Conservation (phyloP, 2,113 vertebrate genomes). For the Xiphias gladius region DNA sequence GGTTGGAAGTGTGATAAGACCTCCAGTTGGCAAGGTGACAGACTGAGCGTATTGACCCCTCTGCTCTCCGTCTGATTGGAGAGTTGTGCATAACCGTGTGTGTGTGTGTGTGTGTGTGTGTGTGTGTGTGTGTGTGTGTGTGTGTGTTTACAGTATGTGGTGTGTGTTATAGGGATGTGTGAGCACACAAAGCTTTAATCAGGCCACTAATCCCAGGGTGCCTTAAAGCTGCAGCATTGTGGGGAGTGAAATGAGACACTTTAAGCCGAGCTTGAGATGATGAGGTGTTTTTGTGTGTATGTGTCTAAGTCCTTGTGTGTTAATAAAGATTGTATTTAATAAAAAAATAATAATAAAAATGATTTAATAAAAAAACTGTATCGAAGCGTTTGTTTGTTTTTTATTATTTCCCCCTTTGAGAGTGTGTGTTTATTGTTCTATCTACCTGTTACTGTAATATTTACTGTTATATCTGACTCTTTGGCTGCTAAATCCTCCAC, state of each 20-base stretch:
- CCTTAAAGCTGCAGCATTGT: conserved; percentile 46
- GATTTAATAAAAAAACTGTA: too few relatives aligned
- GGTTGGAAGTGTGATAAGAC: conserved; percentile 53
- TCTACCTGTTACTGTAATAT: too few relatives aligned
- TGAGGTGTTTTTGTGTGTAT: conserved; percentile 16
- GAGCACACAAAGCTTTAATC: conserved; percentile 65
- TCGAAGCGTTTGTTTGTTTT: too few relatives aligned
- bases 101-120: conserved; percentile 42
- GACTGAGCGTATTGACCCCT: conserved; percentile 64
- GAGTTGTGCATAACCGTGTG: conserved; percentile 14
- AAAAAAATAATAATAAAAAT: too few relatives aligned
- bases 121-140: conserved; percentile 28
- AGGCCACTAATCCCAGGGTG: conserved; percentile 63
- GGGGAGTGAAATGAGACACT: conserved; percentile 63
- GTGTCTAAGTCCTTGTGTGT: conserved; percentile 1
- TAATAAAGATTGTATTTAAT: neutral
- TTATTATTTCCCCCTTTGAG: too few relatives aligned
- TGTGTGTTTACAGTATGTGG: conserved; percentile 46
- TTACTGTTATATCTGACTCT: too few relatives aligned
- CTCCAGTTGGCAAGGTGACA: conserved; percentile 67
- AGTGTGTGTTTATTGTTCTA: too few relatives aligned
- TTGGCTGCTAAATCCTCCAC: too few relatives aligned
- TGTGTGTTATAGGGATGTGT: conserved; percentile 39
- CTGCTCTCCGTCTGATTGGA: conserved; percentile 54
- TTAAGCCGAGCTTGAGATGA: conserved; percentile 41